Base-by-base conservation (phyloP, 2,113 vertebrate genomes). In the Oreochromis niloticus region DNA sequence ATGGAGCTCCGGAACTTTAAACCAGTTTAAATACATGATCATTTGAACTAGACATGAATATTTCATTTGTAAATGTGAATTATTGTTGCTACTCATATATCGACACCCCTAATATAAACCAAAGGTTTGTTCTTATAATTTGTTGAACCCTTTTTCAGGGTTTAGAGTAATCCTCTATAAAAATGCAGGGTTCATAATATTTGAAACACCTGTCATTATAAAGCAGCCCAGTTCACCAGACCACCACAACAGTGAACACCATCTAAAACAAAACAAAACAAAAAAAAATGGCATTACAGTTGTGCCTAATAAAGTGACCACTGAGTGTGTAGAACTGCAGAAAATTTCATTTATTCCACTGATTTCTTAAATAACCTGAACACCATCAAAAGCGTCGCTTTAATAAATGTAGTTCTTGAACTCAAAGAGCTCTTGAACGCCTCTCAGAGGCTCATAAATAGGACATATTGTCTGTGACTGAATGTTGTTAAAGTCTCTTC, bases 341-440 rank as follows among this genome's bases (percentile, higher is more conserved):
- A 81, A 57, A 59, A 59, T 11, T 0, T 7, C 1, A 7, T 57
- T 43, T 81, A 41, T 17, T 81, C 30, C n/a, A 24, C 9, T 3
- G 13, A 41, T 22, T 80, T 56, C 1, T 41, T 80, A n/a, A 59
- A 59, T 46, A 30, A 32, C 30, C 43, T 50, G 43, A 75, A 48
- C 43, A 32, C 27, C 46, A 52, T 6, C 27, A 6, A 75, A 0
- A 52, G 46, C 1, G 3, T 19, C 1, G 27, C 27, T 52, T 12
- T 52, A 50, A 52, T 78, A 34, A 78, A 34, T 19, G 17, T 50
- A 52, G 73, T 78, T 78, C 46, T 52, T 52, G 73, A 48, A 63
- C 59, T 12, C 0, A 0, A 80, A 19, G 34, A 87, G 61, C 59
- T 11, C 56, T 39, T 80, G 30, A 54, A 82, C 3, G 9, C 48